These are phyloP conservation scores for Procambarus virginalis DNA, from an alignment of 1,140 invertebrate genomes.

Conservation along the genomic window DNA sequence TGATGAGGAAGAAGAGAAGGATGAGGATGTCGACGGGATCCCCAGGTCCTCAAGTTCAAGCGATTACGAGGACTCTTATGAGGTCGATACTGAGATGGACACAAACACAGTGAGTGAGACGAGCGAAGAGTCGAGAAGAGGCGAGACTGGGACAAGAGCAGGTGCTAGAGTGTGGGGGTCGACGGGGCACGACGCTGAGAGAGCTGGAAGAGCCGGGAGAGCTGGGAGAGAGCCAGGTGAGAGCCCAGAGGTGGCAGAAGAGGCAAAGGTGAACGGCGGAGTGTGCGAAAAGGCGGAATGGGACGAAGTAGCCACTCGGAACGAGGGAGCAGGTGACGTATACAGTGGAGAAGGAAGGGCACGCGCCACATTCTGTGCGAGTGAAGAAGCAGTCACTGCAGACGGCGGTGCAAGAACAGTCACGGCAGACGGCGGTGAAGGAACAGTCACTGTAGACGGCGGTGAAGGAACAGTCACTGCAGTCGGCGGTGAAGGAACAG, in stretches of 20 bases:
- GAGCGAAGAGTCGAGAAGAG: not conserved
- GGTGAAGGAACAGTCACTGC: no score
- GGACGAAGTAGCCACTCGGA: not conserved
- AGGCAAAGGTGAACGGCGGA: not conserved
- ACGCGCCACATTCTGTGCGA: not conserved
- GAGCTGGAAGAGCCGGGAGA: not conserved
- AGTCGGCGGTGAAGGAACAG: no score
- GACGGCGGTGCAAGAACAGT: no score
- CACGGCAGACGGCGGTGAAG: no score
- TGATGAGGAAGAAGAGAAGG: not conserved
- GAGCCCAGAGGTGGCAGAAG: not conserved
- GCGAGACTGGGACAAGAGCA: not conserved
- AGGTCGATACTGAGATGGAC: constrained; percentile 40
- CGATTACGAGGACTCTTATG: constrained; percentile 21
- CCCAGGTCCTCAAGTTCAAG: constrained; percentile 19
- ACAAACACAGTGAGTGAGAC: constrained; percentile 14
- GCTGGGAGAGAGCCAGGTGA: not conserved
- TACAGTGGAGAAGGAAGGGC: not conserved
- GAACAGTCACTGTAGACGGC: no score
- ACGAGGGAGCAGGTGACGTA: not conserved
- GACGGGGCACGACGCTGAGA: not conserved
- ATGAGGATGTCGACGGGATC: not conserved
- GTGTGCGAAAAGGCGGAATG: not conserved
- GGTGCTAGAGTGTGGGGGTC: not conserved
- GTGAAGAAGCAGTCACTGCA: not conserved